Evolutionary conservation across 2,888 invertebrate genomes (phyloP).

Genomic region (Chloromyia formosa): DNA sequence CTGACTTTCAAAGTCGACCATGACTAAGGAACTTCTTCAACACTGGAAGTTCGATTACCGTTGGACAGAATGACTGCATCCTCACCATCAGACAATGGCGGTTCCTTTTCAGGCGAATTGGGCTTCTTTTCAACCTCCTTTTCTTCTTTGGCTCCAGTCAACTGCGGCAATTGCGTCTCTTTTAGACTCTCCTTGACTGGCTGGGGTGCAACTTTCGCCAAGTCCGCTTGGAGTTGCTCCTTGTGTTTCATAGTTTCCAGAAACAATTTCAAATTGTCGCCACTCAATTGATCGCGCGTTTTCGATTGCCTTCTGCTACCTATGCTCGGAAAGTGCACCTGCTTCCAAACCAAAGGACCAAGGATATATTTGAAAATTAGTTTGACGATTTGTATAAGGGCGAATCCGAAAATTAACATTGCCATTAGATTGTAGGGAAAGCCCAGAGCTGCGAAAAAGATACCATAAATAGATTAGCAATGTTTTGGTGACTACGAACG

Average conservation of each 20-base stretch:
- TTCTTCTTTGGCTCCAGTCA: too few relatives aligned
- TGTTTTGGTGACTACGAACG: too few relatives aligned
- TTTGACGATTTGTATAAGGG: background rate
- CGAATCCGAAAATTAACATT: background rate
- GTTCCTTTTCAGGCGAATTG: too few relatives aligned
- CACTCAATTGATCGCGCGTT: conserved; percentile 4
- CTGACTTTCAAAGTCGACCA: too few relatives aligned
- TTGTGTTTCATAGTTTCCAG: background rate
- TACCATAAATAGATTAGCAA: too few relatives aligned
- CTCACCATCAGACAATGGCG: too few relatives aligned
- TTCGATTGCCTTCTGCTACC: background rate
- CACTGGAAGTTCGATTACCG: too few relatives aligned
- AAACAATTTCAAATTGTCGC: conserved; percentile 23
- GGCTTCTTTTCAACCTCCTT: too few relatives aligned
- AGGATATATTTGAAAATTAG: conserved; percentile 3
- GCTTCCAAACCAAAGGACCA: background rate
- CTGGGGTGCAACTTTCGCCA: background rate
- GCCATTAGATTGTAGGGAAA: conserved; percentile 8
- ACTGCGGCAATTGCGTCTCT: too few relatives aligned
- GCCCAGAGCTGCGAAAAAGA: background rate
- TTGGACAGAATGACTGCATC: too few relatives aligned
- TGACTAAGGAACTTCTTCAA: too few relatives aligned
- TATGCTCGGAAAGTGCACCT: background rate
- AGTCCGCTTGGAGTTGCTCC: background rate
- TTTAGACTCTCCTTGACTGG: background rate